phyloP scores from a whole-genome alignment of 2,888 invertebrate genomes.

The Agrochola litura region DNA sequence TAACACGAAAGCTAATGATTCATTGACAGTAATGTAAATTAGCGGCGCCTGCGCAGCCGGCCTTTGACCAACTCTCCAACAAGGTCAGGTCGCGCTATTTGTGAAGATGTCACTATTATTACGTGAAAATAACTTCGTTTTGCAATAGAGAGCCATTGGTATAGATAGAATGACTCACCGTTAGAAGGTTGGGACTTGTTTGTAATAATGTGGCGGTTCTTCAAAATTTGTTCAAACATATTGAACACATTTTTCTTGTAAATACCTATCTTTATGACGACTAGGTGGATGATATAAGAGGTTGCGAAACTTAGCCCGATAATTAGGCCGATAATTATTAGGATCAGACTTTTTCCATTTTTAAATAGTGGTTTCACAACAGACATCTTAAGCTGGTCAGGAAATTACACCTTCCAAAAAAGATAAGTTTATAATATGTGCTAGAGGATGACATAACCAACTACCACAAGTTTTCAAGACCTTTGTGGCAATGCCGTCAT shows the following conservation, averaged over 20 bases:
- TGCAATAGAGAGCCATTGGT: constrained; percentile 37
- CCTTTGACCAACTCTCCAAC: constrained; percentile 45
- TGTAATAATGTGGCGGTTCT: neutral
- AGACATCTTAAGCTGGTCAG: neutral
- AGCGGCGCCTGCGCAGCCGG: constrained; percentile 52
- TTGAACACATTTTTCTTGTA: too few species aligned
- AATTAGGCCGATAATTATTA: neutral
- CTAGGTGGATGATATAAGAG: too few species aligned
- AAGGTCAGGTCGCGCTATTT: constrained; percentile 45
- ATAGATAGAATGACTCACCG: constrained; percentile 25
- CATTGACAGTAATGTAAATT: constrained; percentile 42
- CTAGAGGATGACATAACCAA: constrained; percentile 1
- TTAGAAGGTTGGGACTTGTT: constrained; percentile 9
- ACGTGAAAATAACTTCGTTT: constrained; percentile 48
- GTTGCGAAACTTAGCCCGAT: too few species aligned
- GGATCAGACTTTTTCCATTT: neutral
- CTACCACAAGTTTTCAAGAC: neutral
- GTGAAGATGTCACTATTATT: constrained; percentile 43
- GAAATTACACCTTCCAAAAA: neutral
- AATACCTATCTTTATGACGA: too few species aligned
- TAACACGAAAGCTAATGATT: constrained; percentile 37
- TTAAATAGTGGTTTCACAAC: neutral
- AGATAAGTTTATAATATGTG: neutral
- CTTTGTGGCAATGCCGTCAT: too few species aligned
- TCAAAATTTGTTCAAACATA: too few species aligned